Evolutionary conservation across 2,113 vertebrate species (phyloP), one percentile per base, ranked within the genome.

Genomic region (Burhinus oedicnemus): DNA sequence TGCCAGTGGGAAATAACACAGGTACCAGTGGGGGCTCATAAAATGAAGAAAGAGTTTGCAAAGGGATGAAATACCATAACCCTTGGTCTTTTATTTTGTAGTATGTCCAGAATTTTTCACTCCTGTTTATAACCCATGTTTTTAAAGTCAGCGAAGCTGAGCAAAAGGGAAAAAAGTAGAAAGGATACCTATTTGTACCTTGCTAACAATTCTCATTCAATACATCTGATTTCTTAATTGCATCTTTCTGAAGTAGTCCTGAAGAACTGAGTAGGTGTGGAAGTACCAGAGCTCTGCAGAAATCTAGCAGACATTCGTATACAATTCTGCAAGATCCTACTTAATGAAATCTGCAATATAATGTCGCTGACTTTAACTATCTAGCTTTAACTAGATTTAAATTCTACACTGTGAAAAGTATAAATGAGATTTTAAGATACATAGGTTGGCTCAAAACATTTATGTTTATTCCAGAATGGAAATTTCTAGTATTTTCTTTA

Each of bases 11-110:
- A 94, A 88, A 78, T 71, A 90, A 78, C 60, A 80, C 8, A 45
- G 30, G 15, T 74, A 92, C 38, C 29, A 62, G 58, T 49, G 15
- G 34, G 54, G 26, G 32, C 64, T 95, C 51, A 25, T 93, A 95
- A 95, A 97, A 92, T 2, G 7, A 76, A 88, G 74, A 72, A 65
- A 79, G 49, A 95, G 40, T 70, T 93, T 83, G 30, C 62, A 83
- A 76, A 69, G 74, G 40, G 34, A 72, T 83, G 75, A 90, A 95
- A 86, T 81, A 44, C 20, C 40, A 29, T 83, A 92, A 75, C 70
- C 78, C 14, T 55, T 60, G 26, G 54, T 90, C 75, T 81, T 87
- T 54, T 81, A 34, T 90, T 93, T 62, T 80, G 26, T 47, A 83
- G 22, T 21, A 30, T 30, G 26, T 78, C 60, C 64, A 75, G 64